These are phyloP conservation scores for Rugalucina vietnamica DNA, from an alignment of 2,888 invertebrate species.

Conservation along the genomic window DNA sequence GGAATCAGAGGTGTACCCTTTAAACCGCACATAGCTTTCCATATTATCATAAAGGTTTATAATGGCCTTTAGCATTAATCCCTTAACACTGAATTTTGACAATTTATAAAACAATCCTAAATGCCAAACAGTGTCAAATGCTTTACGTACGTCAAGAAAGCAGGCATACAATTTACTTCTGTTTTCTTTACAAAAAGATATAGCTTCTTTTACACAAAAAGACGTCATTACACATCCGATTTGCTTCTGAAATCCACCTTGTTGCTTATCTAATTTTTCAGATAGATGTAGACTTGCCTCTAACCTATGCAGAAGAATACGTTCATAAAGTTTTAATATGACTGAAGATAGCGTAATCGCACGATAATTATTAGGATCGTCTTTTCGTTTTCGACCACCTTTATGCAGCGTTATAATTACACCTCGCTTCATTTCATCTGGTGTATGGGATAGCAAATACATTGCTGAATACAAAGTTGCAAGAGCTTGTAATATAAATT, in stretches of 20 bases:
- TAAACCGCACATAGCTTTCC: background rate
- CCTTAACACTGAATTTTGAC: background rate
- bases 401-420: conserved; percentile 9
- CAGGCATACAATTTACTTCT: conserved; percentile 1
- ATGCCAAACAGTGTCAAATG: conserved; percentile 37
- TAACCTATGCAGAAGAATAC: background rate
- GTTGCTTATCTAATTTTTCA: background rate
- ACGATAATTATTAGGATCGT: conserved; percentile 8
- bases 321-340: conserved; percentile 9
- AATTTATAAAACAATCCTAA: conserved; percentile 24
- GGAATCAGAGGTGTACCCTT: background rate
- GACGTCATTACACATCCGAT: conserved; percentile 22
- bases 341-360: background rate
- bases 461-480: background rate
- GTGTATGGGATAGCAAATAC: background rate
- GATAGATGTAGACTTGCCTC: background rate
- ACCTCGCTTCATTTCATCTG: background rate
- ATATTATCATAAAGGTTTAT: background rate
- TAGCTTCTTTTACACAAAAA: background rate
- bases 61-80: background rate
- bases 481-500: background rate
- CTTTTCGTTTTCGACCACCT: background rate
- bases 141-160: conserved; percentile 23
- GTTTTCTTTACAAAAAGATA: background rate
- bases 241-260: conserved; percentile 18